Evolutionary conservation across 2,888 invertebrate species (phyloP).

Genomic region (Plagiodera versicolora): DNA sequence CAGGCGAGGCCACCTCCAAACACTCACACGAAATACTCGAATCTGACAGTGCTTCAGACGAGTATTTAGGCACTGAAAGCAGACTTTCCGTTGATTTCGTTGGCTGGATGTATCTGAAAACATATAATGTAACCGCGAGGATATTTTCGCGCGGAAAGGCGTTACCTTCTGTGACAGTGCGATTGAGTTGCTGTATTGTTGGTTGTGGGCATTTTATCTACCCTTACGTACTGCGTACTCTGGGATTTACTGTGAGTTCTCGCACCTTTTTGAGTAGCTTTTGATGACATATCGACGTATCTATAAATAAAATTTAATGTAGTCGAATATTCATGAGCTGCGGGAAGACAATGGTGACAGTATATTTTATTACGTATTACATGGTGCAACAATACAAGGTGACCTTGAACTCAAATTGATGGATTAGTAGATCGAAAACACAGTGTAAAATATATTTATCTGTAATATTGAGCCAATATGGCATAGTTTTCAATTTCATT

Average conservation of each 20-base stretch:
- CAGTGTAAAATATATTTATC: too few species aligned
- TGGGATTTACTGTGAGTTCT: conserved; percentile 35
- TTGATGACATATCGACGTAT: conserved; percentile 61
- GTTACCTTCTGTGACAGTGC: conserved; percentile 50
- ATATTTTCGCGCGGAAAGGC: too few species aligned
- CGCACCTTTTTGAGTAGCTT: conserved; percentile 41
- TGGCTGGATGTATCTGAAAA: conserved; percentile 58
- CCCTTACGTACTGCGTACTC: conserved; percentile 42
- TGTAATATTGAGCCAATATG: too few species aligned
- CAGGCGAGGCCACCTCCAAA: conserved; percentile 53
- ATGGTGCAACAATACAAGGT: too few species aligned
- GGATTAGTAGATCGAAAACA: too few species aligned
- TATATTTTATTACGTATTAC: too few species aligned
- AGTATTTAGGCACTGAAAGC: conserved; percentile 68
- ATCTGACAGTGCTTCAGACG: conserved; percentile 65
- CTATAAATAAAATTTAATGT: background rate
- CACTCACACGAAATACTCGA: conserved; percentile 75
- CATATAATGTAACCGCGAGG: too few species aligned
- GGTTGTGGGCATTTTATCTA: conserved; percentile 38
- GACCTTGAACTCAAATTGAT: too few species aligned
- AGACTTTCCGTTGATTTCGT: conserved; percentile 84
- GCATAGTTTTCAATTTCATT: too few species aligned
- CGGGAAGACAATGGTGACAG: too few species aligned
- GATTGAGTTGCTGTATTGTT: too few species aligned
- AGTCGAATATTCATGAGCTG: too few species aligned